Base-by-base conservation (phyloP, 2,888 invertebrate genomes). In the Ernsta delagoae region DNA sequence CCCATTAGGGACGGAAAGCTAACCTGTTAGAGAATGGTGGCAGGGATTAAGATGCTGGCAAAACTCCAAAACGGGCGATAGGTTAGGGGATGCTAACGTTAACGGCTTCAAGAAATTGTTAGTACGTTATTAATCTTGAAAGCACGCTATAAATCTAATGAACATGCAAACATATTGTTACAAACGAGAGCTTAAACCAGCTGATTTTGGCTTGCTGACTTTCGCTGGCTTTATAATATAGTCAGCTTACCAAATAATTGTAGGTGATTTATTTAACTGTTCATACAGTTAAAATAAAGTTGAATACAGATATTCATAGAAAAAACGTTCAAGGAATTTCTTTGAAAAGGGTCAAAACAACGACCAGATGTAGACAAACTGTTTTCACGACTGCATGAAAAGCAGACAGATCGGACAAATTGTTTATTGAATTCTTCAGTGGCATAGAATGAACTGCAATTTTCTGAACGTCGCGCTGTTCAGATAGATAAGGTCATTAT, bases 121-220 rank as follows among this genome's bases (percentile, higher is more conserved):
- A 67, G 60, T 56, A 60, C 45, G 54, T 66, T 54, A 66, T 66
- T 66, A 66, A 66, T 66, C 66, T 66, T 66, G 43, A 43, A 54
- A 43, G 59, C 53, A 41, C 59, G 48, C 9, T 60, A 66, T 66
- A 50, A 43, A 66, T 50, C 50, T 66, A 66, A 60, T 66, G 60
- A 54, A 53, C 60, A 54, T 63, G 54, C 41, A 54, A 53, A 56
- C 54, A 43, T 56, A 63, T 63, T 63, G 54, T 56, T 43, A 54
- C 39, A 36, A 63, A 63, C 41, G 41, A 54, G 63, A 54, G 53
- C 63, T 39, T 41, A 41, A 62, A 41, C 31, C 39, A 54, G 62
- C 9, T 12, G 48, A 48, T 12, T 12, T n/a, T 53, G 53, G 53
- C 24, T 8, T 5, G 16, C 24, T 24, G 24, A 24, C 24, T 24